Conservation (phyloP, 2,797 vertebrate species). For the Mico argentatus region DNA sequence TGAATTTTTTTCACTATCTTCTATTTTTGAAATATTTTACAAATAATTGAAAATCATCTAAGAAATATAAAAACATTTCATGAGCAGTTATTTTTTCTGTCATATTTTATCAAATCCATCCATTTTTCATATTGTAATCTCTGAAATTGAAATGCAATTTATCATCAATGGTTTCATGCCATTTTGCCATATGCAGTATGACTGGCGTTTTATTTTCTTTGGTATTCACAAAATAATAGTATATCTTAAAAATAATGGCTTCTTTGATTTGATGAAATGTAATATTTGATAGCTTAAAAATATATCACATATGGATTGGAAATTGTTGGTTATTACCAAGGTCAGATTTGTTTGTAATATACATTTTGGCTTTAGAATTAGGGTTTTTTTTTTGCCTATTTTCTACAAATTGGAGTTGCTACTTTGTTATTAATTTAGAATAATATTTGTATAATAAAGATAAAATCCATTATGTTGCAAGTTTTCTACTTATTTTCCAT, state of each 20-base stretch:
- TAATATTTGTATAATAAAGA: neutral
- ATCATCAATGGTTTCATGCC: neutral
- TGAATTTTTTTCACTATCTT: neutral
- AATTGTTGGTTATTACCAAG: neutral
- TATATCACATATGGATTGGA: neutral
- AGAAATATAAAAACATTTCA: neutral
- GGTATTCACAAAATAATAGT: neutral
- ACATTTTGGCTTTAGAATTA: neutral
- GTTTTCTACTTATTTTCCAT: neutral
- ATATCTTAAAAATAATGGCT: neutral
- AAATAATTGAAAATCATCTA: neutral
- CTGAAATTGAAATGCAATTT: neutral
- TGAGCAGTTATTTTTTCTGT: neutral
- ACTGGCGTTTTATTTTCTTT: neutral
- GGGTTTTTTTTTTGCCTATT: neutral
- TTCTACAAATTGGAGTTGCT: neutral
- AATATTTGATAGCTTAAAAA: neutral
- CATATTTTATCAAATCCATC: neutral
- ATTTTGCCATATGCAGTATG: neutral
- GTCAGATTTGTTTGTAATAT: neutral
- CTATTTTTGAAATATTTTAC: conserved; percentile 31
- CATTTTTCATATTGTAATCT: neutral
- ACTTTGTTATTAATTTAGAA: neutral
- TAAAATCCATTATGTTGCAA: neutral
- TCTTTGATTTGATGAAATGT: neutral